Conservation (phyloP, 2,113 vertebrate genomes). For the Melanerpes formicivorus region DNA sequence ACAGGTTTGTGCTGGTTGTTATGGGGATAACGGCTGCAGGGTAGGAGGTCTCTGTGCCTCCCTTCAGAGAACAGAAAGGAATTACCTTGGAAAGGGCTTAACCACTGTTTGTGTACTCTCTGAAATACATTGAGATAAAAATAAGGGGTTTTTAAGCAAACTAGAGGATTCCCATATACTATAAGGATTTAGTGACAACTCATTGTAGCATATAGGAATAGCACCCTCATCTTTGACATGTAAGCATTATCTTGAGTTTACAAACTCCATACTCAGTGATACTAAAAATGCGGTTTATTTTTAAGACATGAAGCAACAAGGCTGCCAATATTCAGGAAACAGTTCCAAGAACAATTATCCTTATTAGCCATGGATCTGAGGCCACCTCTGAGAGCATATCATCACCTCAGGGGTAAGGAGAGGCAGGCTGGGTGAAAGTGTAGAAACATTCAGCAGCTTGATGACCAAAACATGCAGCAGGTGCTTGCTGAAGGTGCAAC, state of each 20-base stretch:
- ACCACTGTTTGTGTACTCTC: neutral
- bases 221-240: accelerated
- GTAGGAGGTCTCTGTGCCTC: neutral
- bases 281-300: neutral
- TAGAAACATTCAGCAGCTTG: slow-evolving; percentile 49
- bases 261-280: neutral
- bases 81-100: neutral
- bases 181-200: neutral
- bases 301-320: neutral
- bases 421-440: neutral
- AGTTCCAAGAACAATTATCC: slow-evolving; percentile 21
- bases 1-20: accelerated
- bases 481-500: slow-evolving; percentile 30
- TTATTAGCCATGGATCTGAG: slow-evolving; percentile 16
- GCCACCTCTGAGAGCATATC: neutral
- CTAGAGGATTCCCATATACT: neutral
- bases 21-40: neutral
- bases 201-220: accelerated
- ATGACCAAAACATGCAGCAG: slow-evolving; percentile 20
- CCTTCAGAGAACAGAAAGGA: neutral
- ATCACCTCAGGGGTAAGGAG: neutral
- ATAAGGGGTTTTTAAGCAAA: neutral
- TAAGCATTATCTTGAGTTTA: neutral
- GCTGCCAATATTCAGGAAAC: slow-evolving; percentile 2
- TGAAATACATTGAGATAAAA: neutral